Evolutionary conservation across 2,888 invertebrate genomes (phyloP).

Genomic region (Rotaria magnacalcarata): DNA sequence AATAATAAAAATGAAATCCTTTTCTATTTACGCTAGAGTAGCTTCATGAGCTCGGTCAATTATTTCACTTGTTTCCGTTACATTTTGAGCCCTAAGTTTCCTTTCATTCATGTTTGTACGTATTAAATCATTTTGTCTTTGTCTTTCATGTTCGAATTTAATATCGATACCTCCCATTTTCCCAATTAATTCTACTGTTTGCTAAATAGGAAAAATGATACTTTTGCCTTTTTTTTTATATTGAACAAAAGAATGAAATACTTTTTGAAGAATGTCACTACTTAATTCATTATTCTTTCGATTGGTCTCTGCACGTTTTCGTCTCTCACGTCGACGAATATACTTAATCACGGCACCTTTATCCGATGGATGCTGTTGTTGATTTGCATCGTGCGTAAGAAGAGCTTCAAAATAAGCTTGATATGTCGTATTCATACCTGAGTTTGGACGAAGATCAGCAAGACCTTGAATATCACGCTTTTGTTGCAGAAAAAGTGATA

Average conservation of each 20-base stretch:
- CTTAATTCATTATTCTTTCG: neutral
- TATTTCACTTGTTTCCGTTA: slow-evolving; percentile 36
- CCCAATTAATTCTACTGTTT: slow-evolving; percentile 40
- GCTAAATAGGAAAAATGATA: neutral
- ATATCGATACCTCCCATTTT: slow-evolving; percentile 38
- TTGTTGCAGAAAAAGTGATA: slow-evolving; percentile 38
- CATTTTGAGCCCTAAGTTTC: slow-evolving; percentile 17
- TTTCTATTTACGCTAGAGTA: slow-evolving; percentile 36
- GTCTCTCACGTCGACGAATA: slow-evolving; percentile 43
- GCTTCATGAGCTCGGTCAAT: slow-evolving; percentile 40
- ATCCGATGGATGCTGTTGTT: slow-evolving; percentile 30
- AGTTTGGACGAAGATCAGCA: neutral
- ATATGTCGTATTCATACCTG: neutral
- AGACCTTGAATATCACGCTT: slow-evolving; percentile 26
- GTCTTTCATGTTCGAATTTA: slow-evolving; percentile 42
- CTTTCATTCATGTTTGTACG: slow-evolving; percentile 29
- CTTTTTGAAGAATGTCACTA: slow-evolving; percentile 34
- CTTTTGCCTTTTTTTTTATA: neutral
- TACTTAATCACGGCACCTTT: slow-evolving; percentile 42
- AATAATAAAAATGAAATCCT: too few species aligned
- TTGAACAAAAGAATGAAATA: neutral
- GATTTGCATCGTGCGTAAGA: neutral
- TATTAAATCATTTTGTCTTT: slow-evolving; percentile 43
- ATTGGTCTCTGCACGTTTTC: slow-evolving; percentile 41
- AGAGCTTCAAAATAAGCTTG: slow-evolving; percentile 24